Evolutionary conservation across 1,140 invertebrate genomes (phyloP), one percentile per base, ranked within the genome.

Genomic region (Adelges cooleyi): DNA sequence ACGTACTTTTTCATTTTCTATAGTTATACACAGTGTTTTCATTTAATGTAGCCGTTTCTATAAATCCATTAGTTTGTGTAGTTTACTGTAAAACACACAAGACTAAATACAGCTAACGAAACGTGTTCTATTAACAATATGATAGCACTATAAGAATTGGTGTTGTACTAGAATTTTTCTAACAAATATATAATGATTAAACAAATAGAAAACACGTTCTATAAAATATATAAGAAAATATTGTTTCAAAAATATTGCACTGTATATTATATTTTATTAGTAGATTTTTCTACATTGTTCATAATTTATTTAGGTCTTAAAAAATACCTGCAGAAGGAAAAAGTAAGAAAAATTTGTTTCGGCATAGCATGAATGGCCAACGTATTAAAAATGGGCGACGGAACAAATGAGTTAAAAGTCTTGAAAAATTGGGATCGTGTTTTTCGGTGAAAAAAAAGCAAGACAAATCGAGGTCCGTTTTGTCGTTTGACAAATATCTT

Each of bases 391-490:
- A 46, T 62, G 25, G 56, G 56, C 25, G 42, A 23, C 40, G 42
- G 42, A 62, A 62, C 56, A 62, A 62, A 62, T 62, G 42, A 62
- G 56, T 62, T 48, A 62, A 62, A 46, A 48, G 56, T 48, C 40
- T 46, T 62, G 40, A 59, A 48, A 62, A 62, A 62, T 62, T 62
- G 25, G 42, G 40, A 62, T 46, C 56, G 42, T 62, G 56, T 62
- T 48, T 62, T 48, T 20, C 5, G 27, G 15, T 5, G 17, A 22
- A 48, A 62, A 62, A 62, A 20, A 33, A n/a, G 38, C 22, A 33
- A 62, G 42, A 59, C 29, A 62, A 62, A 62, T 62, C 17, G 42
- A 62, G 56, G 56, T 62, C 56, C 42, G 40, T 62, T 62, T 62
- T 62, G 56, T 62, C 56, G 33, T 62, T 62, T 62, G 40, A 62